A percentile compares a stretch with the other conserved stretches of the same genome.
Conservation (phyloP, 2,113 vertebrate genomes). For the Tupaia chinensis region DNA sequence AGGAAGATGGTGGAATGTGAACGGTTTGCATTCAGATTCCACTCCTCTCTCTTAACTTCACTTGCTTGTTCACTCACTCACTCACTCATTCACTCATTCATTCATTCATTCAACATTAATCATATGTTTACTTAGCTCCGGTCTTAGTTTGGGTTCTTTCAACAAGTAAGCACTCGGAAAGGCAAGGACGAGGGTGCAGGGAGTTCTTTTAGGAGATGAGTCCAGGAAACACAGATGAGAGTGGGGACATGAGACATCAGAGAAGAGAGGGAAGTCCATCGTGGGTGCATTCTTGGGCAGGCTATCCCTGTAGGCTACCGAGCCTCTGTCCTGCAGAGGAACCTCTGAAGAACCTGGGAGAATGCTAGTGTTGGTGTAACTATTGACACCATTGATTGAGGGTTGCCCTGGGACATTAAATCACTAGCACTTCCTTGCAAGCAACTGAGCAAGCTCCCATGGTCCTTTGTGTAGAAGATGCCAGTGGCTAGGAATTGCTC, state of each 20-base stretch:
- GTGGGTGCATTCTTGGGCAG: rapidly evolving
- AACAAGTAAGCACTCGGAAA: neutral
- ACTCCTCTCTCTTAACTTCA: too few species aligned
- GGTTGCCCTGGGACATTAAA: neutral
- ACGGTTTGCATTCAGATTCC: neutral
- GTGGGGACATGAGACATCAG: rapidly evolving
- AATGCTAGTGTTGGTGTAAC: rapidly evolving
- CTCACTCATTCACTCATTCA: neutral
- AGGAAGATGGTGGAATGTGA: neutral
- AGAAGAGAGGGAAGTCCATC: rapidly evolving
- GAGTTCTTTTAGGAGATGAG: neutral
- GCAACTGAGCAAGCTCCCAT: too few species aligned
- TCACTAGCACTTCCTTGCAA: too few species aligned
- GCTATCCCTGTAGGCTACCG: neutral
- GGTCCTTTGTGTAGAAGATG: neutral
- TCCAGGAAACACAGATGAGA: neutral
- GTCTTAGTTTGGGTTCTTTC: neutral
- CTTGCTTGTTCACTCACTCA: too few species aligned
- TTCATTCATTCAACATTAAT: neutral
- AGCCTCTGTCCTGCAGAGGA: rapidly evolving
- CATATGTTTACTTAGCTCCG: neutral
- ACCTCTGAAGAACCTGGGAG: too few species aligned
- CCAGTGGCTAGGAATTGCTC: too few species aligned
- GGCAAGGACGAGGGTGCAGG: neutral
- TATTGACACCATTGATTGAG: neutral